A percentile compares a stretch with the other conserved stretches of the same genome.
phyloP scores from a whole-genome alignment of 2,113 vertebrate species.

The Seriola dumerili region DNA sequence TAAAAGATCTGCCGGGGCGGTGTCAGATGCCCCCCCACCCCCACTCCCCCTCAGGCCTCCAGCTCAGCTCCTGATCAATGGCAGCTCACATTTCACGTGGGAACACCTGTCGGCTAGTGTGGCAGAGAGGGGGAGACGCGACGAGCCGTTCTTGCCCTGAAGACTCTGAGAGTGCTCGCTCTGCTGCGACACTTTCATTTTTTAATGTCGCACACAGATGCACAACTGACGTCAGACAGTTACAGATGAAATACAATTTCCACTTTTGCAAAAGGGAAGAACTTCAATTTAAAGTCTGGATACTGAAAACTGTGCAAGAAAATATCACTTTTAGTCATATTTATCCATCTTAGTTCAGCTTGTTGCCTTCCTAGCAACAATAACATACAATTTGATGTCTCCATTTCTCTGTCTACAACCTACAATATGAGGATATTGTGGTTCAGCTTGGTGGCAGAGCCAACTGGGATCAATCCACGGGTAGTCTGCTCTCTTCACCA shows the following conservation, averaged over 20 bases:
- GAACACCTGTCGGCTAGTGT: conserved; percentile 53
- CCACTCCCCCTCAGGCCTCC: conserved; percentile 2
- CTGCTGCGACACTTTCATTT: conserved; percentile 30
- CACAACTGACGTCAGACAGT: not conserved
- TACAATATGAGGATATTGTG: no score
- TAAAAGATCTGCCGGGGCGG: conserved; percentile 64
- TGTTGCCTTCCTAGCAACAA: not conserved
- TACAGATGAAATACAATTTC: not conserved
- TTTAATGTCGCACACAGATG: not conserved
- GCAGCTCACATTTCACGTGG: conserved; percentile 69
- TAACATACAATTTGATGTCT: no score
- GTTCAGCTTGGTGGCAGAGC: no score
- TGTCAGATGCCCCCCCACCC: conserved; percentile 59
- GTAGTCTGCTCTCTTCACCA: not conserved
- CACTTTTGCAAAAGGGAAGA: not conserved
- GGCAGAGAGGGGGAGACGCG: not conserved
- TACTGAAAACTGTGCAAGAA: not conserved
- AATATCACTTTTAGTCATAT: not conserved
- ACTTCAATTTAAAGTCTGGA: not conserved
- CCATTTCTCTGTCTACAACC: not conserved
- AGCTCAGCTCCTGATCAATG: conserved; percentile 55
- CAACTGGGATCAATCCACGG: not conserved
- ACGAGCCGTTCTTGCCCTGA: not conserved
- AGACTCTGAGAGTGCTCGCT: not conserved
- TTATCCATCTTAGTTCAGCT: not conserved